Percentiles rank a stretch among this genome's conserved stretches.
Conservation (phyloP, 2,113 vertebrate species). For the Macquaria australasica region DNA sequence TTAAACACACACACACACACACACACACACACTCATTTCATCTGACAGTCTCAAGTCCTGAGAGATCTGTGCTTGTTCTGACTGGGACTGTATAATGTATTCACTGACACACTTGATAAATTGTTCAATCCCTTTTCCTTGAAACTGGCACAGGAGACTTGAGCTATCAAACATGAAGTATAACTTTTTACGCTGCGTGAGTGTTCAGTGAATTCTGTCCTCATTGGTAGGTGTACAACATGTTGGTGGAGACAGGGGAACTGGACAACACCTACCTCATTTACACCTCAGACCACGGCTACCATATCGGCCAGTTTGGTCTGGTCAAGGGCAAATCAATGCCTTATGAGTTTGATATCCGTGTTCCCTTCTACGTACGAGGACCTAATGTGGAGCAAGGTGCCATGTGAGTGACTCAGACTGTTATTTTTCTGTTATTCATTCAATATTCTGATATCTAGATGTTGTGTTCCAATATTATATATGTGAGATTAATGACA, state of each 20-base stretch:
- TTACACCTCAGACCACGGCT: conserved; percentile 97
- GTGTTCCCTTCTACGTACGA: conserved; percentile 95
- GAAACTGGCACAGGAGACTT: conserved; percentile 65
- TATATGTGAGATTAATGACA: neutral
- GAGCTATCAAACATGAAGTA: conserved; percentile 41
- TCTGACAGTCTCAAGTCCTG: conserved; percentile 65
- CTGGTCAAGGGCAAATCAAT: conserved; percentile 99
- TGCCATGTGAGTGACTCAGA: conserved; percentile 87
- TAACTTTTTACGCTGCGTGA: conserved; percentile 42
- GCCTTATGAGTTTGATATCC: conserved; percentile 98
- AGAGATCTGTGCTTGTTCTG: conserved; percentile 77
- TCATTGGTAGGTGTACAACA: conserved; percentile 90
- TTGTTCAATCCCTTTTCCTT: conserved; percentile 63
- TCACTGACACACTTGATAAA: conserved; percentile 78
- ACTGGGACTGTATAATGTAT: conserved; percentile 68
- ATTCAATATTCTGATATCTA: neutral
- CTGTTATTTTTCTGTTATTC: neutral
- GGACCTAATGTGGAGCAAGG: conserved; percentile 96
- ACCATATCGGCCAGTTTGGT: conserved; percentile 98
- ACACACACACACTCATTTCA: conserved; percentile 40
- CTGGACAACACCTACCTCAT: conserved; percentile 96
- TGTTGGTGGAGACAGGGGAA: conserved; percentile 92
- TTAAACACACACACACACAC: conserved; percentile 40
- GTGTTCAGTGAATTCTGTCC: conserved; percentile 40
- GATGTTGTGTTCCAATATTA: neutral